These are phyloP conservation scores for Eucera pruinosa DNA, from an alignment of 2,888 invertebrate species.

Conservation along the genomic window DNA sequence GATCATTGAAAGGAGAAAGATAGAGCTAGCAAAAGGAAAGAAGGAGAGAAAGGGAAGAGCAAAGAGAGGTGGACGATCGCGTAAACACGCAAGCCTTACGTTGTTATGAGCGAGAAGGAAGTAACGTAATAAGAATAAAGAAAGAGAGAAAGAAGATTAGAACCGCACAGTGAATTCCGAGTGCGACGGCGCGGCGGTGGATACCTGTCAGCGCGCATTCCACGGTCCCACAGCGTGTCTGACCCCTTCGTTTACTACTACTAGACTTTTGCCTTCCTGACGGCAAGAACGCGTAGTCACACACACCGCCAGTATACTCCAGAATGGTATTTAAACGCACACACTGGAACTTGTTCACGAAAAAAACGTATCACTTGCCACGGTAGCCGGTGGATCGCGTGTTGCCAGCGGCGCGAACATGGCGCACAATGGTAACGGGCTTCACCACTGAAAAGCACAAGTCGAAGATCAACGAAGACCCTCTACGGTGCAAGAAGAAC, in stretches of 20 bases:
- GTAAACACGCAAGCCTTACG: slow-evolving; percentile 59
- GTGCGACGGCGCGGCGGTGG: slow-evolving; percentile 76
- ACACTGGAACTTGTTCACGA: slow-evolving; percentile 28
- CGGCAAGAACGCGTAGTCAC: slow-evolving; percentile 23
- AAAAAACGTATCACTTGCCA: slow-evolving; percentile 48
- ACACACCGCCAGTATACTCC: slow-evolving; percentile 10
- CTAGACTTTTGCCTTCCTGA: slow-evolving; percentile 36
- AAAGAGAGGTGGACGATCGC: slow-evolving; percentile 50
- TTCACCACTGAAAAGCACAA: slow-evolving; percentile 33
- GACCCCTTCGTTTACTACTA: slow-evolving; percentile 36
- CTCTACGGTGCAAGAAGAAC: slow-evolving; percentile 16
- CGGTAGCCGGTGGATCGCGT: slow-evolving; percentile 45
- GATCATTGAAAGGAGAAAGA: slow-evolving; percentile 48
- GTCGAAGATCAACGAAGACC: slow-evolving; percentile 8
- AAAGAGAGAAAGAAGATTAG: slow-evolving; percentile 54
- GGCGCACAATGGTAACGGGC: slow-evolving; percentile 55
- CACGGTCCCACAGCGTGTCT: slow-evolving; percentile 74
- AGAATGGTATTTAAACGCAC: slow-evolving; percentile 53
- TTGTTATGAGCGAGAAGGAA: slow-evolving; percentile 43
- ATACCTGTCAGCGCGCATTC: slow-evolving; percentile 82
- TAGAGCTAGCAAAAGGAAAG: slow-evolving; percentile 8
- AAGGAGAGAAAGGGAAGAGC: slow-evolving; percentile 29
- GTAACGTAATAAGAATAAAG: slow-evolving; percentile 41
- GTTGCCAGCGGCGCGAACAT: slow-evolving; percentile 65
- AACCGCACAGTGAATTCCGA: slow-evolving; percentile 71